Conservation (phyloP, 1,140 invertebrate genomes). For the Micrasema longulum region DNA sequence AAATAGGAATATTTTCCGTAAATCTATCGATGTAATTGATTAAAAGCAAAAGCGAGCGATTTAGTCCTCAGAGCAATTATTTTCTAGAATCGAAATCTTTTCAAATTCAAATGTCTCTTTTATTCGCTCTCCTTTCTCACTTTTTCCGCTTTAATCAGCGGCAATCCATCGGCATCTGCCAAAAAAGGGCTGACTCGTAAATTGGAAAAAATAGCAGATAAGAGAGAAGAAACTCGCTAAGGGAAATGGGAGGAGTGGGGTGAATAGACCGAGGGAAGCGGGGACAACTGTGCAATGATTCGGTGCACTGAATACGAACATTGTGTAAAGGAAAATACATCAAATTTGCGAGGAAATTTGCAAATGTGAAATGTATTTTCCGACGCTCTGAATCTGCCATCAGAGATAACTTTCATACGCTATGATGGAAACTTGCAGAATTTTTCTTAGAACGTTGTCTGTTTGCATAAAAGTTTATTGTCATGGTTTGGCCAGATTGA, state of each 20-base stretch:
- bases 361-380: slow-evolving; percentile 30
- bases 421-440: neutral
- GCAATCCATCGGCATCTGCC: slow-evolving; percentile 55
- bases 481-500: too few relatives aligned
- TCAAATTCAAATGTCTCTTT: slow-evolving; percentile 53
- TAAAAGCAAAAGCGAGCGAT: slow-evolving; percentile 1
- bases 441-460: slow-evolving; percentile 3
- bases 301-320: slow-evolving; percentile 51
- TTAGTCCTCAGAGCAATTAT: slow-evolving; percentile 43
- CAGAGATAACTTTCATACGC: slow-evolving; percentile 13
- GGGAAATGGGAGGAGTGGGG: slow-evolving; percentile 38
- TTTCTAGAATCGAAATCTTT: slow-evolving; percentile 49
- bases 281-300: slow-evolving; percentile 51
- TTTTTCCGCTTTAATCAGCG: slow-evolving; percentile 50
- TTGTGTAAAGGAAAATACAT: slow-evolving; percentile 42
- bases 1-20: too few relatives aligned
- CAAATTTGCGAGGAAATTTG: slow-evolving; percentile 29
- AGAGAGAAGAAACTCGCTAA: slow-evolving; percentile 42
- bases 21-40: neutral
- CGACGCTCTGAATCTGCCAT: slow-evolving; percentile 26
- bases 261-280: slow-evolving; percentile 34
- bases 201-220: slow-evolving; percentile 56
- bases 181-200: slow-evolving; percentile 55
- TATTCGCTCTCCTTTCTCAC: slow-evolving; percentile 33
- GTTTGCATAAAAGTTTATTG: too few relatives aligned